Conservation (phyloP, 2,888 invertebrate genomes). For the Cheilosia urbana region DNA sequence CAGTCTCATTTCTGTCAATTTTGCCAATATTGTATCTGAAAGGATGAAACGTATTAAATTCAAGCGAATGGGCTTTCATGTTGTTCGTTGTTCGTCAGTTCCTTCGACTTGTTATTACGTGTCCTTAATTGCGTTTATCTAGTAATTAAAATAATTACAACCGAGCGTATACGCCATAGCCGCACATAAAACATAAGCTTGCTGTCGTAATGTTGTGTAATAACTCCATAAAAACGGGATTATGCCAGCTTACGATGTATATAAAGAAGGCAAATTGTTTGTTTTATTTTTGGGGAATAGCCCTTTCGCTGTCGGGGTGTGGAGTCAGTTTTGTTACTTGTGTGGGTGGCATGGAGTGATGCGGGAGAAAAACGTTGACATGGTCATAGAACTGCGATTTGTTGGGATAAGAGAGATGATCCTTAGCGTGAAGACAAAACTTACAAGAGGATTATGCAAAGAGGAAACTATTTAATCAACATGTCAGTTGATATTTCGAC, state of each 20-base stretch:
- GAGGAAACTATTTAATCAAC: constrained; percentile 23
- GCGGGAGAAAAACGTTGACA: constrained; percentile 17
- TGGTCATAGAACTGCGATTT: constrained; percentile 47
- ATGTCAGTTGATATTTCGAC: not conserved
- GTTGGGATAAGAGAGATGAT: constrained; percentile 36
- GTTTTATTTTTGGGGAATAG: constrained; percentile 55
- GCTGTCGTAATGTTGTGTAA: constrained; percentile 51
- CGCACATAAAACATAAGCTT: constrained; percentile 67
- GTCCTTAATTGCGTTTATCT: constrained; percentile 47
- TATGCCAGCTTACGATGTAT: constrained; percentile 64
- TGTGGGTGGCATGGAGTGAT: constrained; percentile 13
- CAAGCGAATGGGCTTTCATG: not conserved
- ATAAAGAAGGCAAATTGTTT: constrained; percentile 60
- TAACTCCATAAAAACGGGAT: constrained; percentile 72
- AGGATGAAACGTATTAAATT: constrained; percentile 15
- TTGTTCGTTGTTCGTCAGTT: not conserved
- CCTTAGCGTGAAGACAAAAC: constrained; percentile 31
- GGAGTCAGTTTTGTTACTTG: constrained; percentile 19
- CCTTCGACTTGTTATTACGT: constrained; percentile 1
- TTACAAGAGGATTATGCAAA: constrained; percentile 19
- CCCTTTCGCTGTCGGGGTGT: constrained; percentile 42
- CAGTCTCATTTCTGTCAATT: constrained; percentile 64
- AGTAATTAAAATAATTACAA: constrained; percentile 63
- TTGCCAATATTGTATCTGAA: constrained; percentile 41
- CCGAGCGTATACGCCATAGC: constrained; percentile 1